A percentile compares a stretch with the other conserved stretches of the same genome.
Evolutionary conservation across 2,797 vertebrate genomes (phyloP).

Genomic region (Sardinella longiceps): DNA sequence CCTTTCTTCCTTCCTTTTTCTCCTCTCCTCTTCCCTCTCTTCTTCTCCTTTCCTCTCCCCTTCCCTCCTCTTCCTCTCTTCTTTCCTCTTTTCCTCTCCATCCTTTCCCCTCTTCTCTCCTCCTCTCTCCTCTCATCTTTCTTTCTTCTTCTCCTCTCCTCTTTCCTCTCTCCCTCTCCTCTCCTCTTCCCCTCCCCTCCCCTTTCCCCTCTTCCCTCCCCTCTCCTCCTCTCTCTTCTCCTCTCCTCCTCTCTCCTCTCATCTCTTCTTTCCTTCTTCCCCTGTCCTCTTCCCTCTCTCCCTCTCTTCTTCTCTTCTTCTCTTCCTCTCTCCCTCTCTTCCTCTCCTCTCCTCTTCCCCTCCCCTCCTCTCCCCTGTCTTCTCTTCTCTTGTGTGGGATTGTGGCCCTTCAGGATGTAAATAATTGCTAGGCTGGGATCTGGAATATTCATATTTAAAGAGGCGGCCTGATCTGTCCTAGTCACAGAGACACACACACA

Average conservation of each 20-base stretch:
- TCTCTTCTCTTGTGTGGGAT: not conserved
- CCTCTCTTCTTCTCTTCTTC: not conserved
- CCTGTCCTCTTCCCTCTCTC: not conserved
- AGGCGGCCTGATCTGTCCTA: not conserved
- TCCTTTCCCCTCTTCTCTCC: conserved; percentile 9
- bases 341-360: not conserved
- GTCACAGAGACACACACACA: no score
- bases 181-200: not conserved
- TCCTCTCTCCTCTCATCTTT: not conserved
- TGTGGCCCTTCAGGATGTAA: not conserved
- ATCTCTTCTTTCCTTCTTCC: not conserved
- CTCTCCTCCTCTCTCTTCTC: not conserved
- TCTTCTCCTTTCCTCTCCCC: not conserved
- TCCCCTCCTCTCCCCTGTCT: not conserved
- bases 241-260: not conserved
- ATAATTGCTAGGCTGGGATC: not conserved
- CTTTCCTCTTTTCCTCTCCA: no score
- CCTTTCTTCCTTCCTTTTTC: no score
- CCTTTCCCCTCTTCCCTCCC: no score
- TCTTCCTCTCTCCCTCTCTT: no score
- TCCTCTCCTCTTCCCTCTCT: no score
- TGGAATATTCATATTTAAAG: not conserved
- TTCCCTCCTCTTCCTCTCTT: no score
- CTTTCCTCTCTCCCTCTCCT: not conserved
- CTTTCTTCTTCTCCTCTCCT: not conserved